Conservation (phyloP, 2,797 vertebrate genomes). For the Dryobates pubescens region DNA sequence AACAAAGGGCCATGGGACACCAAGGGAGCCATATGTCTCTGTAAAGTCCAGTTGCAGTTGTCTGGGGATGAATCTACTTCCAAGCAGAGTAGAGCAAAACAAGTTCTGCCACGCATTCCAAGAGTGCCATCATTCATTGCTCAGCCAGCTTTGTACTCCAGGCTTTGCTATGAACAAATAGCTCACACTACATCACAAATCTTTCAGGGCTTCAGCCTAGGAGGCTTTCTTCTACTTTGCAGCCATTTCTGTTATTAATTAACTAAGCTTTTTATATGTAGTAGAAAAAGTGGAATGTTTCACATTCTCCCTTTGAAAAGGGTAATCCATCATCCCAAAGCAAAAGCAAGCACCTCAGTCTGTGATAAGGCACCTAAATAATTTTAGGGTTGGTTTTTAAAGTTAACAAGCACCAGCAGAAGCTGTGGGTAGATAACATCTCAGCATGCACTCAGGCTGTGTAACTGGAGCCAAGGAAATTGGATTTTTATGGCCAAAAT, state of each 20-base stretch:
- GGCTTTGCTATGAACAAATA: background rate
- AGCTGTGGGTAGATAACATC: background rate
- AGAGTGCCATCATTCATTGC: background rate
- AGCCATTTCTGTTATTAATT: background rate
- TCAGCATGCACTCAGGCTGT: rapidly evolving
- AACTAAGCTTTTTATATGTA: background rate
- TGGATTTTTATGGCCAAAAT: background rate
- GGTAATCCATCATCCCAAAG: rapidly evolving
- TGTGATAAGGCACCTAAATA: background rate
- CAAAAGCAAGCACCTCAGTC: background rate
- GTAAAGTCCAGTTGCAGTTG: background rate
- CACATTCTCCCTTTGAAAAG: background rate
- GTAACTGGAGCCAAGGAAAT: background rate
- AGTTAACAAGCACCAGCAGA: background rate
- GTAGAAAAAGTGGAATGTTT: background rate
- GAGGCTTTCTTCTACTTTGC: background rate
- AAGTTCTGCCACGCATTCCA: background rate
- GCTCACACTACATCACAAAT: background rate
- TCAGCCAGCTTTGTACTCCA: background rate
- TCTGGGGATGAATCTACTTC: background rate
- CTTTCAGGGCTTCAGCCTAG: background rate
- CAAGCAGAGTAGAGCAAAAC: background rate
- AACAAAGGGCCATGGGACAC: background rate
- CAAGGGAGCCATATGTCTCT: background rate
- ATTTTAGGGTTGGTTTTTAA: background rate